A percentile compares a stretch with the other conserved stretches of the same genome.
phyloP scores from a whole-genome alignment of 1,140 invertebrate species.

The Caerostris darwini region DNA sequence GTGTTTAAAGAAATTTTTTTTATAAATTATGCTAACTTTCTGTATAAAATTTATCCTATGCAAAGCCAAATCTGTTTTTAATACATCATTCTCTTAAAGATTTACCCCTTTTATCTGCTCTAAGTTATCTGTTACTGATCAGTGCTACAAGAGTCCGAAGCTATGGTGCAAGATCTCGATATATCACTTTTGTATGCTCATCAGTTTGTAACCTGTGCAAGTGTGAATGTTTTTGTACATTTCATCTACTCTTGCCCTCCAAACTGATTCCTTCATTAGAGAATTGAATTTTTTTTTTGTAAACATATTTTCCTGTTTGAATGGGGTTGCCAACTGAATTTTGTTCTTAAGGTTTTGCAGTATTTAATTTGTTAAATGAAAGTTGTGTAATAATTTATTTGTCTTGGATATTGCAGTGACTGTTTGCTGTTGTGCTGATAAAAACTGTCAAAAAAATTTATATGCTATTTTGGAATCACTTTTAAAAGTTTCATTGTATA shows the following conservation, averaged over 20 bases:
- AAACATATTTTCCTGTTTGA: not conserved
- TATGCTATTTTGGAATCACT: no score
- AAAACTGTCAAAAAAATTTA: no score
- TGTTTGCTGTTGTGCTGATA: no score
- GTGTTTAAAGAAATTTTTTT: no score
- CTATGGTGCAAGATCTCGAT: constrained; percentile 72
- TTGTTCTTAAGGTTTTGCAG: not conserved
- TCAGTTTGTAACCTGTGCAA: constrained; percentile 69
- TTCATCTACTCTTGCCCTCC: constrained; percentile 75
- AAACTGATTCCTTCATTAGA: constrained; percentile 57
- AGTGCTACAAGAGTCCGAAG: constrained; percentile 7
- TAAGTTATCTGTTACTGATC: constrained; percentile 33
- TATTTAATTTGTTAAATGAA: no score
- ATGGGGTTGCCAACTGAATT: not conserved
- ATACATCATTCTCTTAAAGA: no score
- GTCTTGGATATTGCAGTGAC: no score
- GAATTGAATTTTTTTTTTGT: not conserved
- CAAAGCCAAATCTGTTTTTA: no score
- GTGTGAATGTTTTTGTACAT: constrained; percentile 65
- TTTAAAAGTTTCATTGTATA: no score
- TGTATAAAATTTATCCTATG: no score
- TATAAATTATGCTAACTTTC: no score
- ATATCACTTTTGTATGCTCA: constrained; percentile 76
- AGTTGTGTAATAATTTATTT: no score
- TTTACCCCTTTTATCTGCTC: not conserved